Conservation (phyloP, 30 jellyfish, hydroid and myxozoan genomes). For the Nemopilema nomurai region DNA sequence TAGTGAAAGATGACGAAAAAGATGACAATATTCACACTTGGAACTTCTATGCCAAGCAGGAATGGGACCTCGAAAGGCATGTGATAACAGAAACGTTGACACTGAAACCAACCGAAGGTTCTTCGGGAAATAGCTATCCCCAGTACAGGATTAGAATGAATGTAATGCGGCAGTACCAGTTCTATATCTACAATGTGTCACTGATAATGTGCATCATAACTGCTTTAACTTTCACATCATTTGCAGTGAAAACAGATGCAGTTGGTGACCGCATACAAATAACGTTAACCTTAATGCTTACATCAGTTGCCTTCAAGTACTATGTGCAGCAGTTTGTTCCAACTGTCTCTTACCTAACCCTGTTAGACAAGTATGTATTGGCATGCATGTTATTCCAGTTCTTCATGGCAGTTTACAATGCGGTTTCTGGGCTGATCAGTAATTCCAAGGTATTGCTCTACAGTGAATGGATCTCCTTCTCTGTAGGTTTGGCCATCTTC, state of each 20-base stretch:
- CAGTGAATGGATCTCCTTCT: constrained; percentile 14
- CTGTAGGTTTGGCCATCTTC: neutral
- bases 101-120: neutral
- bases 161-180: constrained; percentile 46
- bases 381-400: constrained; percentile 60
- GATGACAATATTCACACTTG: constrained; percentile 59
- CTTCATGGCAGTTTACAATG: constrained; percentile 43
- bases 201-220: constrained; percentile 47
- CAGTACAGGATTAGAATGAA: constrained; percentile 48
- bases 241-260: constrained; percentile 45
- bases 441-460: neutral
- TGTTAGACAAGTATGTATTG: constrained; percentile 40
- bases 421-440: constrained; percentile 18
- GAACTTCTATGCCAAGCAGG: constrained; percentile 51
- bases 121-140: constrained; percentile 58
- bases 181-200: constrained; percentile 31
- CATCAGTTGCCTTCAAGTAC: constrained; percentile 71
- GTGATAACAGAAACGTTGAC: constrained; percentile 12
- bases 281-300: constrained; percentile 46
- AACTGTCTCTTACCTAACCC: constrained; percentile 41
- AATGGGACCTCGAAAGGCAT: constrained; percentile 36
- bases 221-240: constrained; percentile 50
- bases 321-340: constrained; percentile 59
- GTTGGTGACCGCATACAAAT: constrained; percentile 57
- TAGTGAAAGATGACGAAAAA: constrained; percentile 10